phyloP scores from a whole-genome alignment of 2,888 invertebrate species.

The Limnephilus rhombicus region DNA sequence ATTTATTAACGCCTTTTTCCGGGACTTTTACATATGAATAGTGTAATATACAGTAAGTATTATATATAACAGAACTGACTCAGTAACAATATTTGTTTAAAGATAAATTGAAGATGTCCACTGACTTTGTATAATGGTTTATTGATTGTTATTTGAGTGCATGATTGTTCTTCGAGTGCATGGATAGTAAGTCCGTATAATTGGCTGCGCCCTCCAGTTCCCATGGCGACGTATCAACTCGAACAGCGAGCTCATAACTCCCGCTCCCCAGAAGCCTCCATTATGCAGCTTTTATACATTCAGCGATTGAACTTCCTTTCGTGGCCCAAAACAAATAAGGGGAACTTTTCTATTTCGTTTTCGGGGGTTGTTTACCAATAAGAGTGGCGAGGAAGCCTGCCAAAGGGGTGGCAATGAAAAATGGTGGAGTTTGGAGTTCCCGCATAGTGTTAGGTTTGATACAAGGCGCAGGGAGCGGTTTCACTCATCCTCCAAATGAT shows the following conservation, averaged over 20 bases:
- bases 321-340: constrained; percentile 40
- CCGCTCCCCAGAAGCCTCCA: constrained; percentile 10
- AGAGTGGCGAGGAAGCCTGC: constrained; percentile 28
- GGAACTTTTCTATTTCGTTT: constrained; percentile 54
- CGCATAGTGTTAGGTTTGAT: constrained; percentile 25
- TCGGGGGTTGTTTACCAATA: constrained; percentile 36
- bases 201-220: neutral
- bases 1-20: no score
- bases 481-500: constrained; percentile 6
- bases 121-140: no score
- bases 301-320: constrained; percentile 42
- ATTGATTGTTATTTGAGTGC: no score
- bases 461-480: constrained; percentile 25
- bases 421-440: constrained; percentile 42
- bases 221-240: neutral
- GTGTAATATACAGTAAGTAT: no score
- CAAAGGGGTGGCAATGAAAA: constrained; percentile 37
- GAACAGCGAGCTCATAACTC: neutral
- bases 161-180: neutral
- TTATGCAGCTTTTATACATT: constrained; percentile 36
- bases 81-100: no score
- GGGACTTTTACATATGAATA: no score
- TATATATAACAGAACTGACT: no score
- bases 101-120: no score
- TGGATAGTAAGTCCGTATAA: neutral